Conservation (phyloP, 2,888 invertebrate species). For the Drepanosiphum platanoidis region DNA sequence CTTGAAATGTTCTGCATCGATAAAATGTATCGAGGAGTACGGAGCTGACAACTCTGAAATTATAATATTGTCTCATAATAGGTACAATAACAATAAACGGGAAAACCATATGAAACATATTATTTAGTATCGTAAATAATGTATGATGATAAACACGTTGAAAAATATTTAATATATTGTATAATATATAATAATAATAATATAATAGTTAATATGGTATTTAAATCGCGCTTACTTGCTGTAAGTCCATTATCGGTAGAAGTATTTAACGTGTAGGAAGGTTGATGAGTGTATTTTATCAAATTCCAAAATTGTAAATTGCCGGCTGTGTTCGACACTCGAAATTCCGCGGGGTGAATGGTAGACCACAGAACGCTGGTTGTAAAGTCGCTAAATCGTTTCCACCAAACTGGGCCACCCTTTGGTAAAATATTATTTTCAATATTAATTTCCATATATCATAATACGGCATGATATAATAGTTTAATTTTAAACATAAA, state of each 20-base stretch:
- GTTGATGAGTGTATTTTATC: constrained; percentile 66
- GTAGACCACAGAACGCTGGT: constrained; percentile 48
- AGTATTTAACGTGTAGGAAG: constrained; percentile 12
- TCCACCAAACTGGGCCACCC: constrained; percentile 56
- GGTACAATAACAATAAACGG: neutral
- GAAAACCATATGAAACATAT: neutral
- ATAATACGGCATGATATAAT: neutral
- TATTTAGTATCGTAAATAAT: too few relatives aligned
- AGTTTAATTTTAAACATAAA: too few relatives aligned
- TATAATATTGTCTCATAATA: neutral
- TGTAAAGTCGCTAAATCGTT: constrained; percentile 35
- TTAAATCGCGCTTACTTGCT: neutral
- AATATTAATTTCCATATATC: neutral
- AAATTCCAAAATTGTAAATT: constrained; percentile 66
- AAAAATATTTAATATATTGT: neutral
- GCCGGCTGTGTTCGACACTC: constrained; percentile 62
- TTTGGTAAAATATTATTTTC: neutral
- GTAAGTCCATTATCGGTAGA: constrained; percentile 13
- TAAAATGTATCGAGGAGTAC: neutral
- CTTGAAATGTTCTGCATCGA: neutral
- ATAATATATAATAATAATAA: neutral
- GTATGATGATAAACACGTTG: too few relatives aligned
- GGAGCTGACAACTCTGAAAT: constrained; percentile 31
- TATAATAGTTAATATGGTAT: neutral
- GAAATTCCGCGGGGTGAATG: constrained; percentile 31